phyloP scores from a whole-genome alignment of 2,113 vertebrate genomes.

The Phocoena phocoena region DNA sequence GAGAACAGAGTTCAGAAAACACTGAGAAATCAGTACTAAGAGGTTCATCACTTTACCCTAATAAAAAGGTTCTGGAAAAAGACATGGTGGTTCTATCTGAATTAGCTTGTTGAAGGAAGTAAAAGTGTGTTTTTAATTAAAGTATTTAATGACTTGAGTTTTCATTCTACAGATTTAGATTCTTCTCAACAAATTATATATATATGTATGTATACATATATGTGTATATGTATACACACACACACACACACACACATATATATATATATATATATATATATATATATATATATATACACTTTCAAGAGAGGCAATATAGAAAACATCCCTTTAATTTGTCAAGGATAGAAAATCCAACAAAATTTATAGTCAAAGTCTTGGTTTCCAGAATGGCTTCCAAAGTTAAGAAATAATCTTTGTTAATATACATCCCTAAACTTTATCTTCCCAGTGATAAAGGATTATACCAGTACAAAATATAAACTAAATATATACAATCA shows the following conservation, averaged over 20 bases:
- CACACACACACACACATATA: no score
- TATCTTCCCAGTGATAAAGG: background rate
- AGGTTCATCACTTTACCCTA: background rate
- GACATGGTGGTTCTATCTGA: background rate
- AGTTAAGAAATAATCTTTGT: background rate
- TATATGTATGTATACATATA: background rate
- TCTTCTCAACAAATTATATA: background rate
- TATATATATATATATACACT: background rate
- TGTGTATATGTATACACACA: background rate
- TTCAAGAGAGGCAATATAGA: background rate
- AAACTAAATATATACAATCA: background rate
- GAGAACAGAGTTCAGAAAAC: background rate
- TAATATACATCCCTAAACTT: background rate
- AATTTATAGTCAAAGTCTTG: background rate
- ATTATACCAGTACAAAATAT: background rate
- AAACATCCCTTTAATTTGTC: background rate
- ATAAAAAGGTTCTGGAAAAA: background rate
- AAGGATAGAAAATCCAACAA: background rate
- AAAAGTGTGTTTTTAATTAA: background rate
- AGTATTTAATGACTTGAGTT: background rate
- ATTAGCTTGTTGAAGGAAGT: background rate
- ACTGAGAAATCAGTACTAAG: background rate
- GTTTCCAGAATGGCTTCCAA: constrained; percentile 4
- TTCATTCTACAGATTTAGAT: background rate
- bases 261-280: background rate